Base-by-base conservation (phyloP, 2,888 invertebrate genomes). In the Hofmannophila pseudospretella region DNA sequence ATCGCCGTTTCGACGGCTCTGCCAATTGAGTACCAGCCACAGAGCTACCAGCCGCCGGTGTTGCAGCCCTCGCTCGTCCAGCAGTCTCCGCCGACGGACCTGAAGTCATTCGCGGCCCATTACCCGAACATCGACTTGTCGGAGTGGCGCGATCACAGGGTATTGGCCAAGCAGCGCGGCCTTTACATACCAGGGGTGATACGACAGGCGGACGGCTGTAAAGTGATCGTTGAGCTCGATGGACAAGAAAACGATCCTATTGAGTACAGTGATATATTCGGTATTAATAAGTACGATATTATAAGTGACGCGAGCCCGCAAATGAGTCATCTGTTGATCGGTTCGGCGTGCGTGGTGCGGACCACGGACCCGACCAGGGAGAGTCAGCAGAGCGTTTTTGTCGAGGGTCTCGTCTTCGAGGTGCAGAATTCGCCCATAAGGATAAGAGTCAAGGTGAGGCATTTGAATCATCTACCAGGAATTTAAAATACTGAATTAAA, bases 291-390 rank as follows among this genome's bases (percentile, higher is more conserved):
- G 66, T 94, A 91, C 77, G 95, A 96, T 78, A 93, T 98, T 68
- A 96, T 98, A 58, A 93, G 96, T 63, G 98, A 98, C 74, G 96
- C 96, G 51, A 94, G 96, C 78, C 98, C 98, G 20, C 94, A 92
- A 63, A 90, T 92, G 57, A 92, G 91, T 54, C 94, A 96, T 84
- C 90, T 98, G 61, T 89, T 90, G 48, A 81, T 93, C 41, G 95
- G 95, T 25, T 92, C 93, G 32, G 89, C 91, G 39, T 96, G 98
- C 51, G 97, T 96, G 74, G 93, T 94, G 44, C 89, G 92, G 49
- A 91, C 91, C 54, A 88, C 89, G 32, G 91, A 91, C 51, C 63
- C 65, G 2, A 76, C 67, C 44, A 73, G 88, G 64, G 90, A 89
- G 39, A 88, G 85, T 54, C 90, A 92, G 49, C 91, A 91, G 49